phyloP scores from a whole-genome alignment of 2,797 vertebrate genomes.

The Ptychadena robeensis region DNA sequence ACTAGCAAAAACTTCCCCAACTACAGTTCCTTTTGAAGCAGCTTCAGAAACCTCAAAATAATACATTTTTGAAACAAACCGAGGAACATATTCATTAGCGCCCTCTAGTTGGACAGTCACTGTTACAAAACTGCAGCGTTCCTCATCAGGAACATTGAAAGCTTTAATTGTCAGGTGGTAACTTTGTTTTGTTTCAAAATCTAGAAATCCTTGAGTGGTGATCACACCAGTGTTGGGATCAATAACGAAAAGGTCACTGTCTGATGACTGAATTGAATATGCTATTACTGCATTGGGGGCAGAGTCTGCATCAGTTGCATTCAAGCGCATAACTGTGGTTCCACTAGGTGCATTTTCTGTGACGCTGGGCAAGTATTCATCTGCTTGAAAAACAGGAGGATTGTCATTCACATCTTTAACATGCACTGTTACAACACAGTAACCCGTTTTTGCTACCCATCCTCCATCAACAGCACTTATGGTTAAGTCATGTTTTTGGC shows the following conservation, averaged over 20 bases:
- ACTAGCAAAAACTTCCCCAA: conserved; percentile 97
- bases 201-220: conserved; percentile 98
- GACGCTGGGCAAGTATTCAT: conserved; percentile 89
- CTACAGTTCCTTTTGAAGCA: conserved; percentile 84
- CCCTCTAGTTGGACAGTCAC: conserved; percentile 92
- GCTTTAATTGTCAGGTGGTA: conserved; percentile 94
- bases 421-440: conserved; percentile 83
- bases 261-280: conserved; percentile 91
- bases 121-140: conserved; percentile 92
- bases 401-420: conserved; percentile 95
- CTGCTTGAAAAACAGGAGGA: conserved; percentile 85
- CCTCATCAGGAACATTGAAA: conserved; percentile 96
- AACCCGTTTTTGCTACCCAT: conserved; percentile 92
- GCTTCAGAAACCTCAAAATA: conserved; percentile 97
- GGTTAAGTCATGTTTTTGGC: conserved; percentile 86
- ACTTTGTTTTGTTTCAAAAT: conserved; percentile 95
- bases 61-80: conserved; percentile 97
- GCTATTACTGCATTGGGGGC: conserved; percentile 89
- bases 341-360: conserved; percentile 97
- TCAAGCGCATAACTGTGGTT: conserved; percentile 90
- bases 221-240: conserved; percentile 93
- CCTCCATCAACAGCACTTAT: conserved; percentile 91
- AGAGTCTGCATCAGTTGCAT: conserved; percentile 87
- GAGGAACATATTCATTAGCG: conserved; percentile 96
- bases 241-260: conserved; percentile 96